phyloP scores from a whole-genome alignment of 2,113 vertebrate genomes.

The Mungos mungo region DNA sequence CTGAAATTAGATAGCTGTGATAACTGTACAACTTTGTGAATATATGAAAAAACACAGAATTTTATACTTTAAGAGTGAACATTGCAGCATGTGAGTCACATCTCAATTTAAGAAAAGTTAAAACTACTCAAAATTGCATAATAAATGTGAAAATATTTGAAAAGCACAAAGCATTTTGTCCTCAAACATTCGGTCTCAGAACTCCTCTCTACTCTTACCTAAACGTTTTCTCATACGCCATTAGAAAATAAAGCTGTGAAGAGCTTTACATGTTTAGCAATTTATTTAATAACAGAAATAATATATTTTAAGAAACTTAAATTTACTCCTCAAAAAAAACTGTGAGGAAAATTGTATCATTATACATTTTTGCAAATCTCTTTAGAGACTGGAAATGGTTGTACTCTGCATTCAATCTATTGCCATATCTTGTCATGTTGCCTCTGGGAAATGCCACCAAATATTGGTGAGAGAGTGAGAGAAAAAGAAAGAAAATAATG shows the following conservation, averaged over 20 bases:
- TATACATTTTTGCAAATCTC: not conserved
- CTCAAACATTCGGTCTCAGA: not conserved
- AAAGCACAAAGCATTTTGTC: not conserved
- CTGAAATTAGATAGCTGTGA: not conserved
- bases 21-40: not conserved
- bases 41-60: not conserved
- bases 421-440: not conserved
- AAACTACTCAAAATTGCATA: not conserved
- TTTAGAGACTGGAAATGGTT: not conserved
- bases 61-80: not conserved
- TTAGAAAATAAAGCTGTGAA: not conserved
- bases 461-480: not conserved
- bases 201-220: not conserved
- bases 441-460: not conserved
- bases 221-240: not conserved
- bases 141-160: not conserved
- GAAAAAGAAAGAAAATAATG: not conserved
- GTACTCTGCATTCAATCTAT: not conserved
- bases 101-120: not conserved
- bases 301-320: not conserved
- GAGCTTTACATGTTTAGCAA: not conserved
- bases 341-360: not conserved
- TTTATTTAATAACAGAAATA: not conserved
- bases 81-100: not conserved
- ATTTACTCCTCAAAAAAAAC: not conserved